A percentile compares a stretch with the other conserved stretches of the same genome.
These are phyloP conservation scores for Lycia hirtaria DNA, from an alignment of 2,888 invertebrate species.

Conservation along the genomic window DNA sequence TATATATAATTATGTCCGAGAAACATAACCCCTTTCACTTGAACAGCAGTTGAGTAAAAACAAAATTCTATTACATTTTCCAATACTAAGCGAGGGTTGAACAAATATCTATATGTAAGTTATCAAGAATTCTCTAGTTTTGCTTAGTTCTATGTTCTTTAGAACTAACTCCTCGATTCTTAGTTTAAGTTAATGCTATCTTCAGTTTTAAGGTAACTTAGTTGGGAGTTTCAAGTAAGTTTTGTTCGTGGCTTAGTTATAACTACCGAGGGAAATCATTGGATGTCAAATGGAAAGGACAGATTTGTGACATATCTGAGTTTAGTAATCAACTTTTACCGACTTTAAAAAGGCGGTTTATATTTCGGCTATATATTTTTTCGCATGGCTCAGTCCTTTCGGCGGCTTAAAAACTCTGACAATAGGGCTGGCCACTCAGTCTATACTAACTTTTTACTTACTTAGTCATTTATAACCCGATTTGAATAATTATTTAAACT, in stretches of 20 bases:
- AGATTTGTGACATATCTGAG: background rate
- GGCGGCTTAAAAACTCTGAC: too few relatives aligned
- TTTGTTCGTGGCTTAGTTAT: slow-evolving; percentile 1
- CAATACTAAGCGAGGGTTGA: background rate
- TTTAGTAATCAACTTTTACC: background rate
- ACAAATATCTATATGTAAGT: background rate
- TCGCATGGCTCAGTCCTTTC: too few relatives aligned
- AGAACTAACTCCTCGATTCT: background rate
- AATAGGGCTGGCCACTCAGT: too few relatives aligned
- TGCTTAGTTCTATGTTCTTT: background rate
- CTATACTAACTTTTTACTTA: too few relatives aligned
- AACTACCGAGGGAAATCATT: slow-evolving; percentile 11
- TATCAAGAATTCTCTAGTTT: background rate
- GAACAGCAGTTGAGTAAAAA: too few relatives aligned
- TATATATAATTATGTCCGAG: too few relatives aligned
- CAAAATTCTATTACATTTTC: too few relatives aligned
- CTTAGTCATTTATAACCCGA: too few relatives aligned
- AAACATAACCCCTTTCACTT: too few relatives aligned
- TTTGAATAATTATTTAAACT: too few relatives aligned
- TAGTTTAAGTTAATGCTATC: slow-evolving; percentile 8
- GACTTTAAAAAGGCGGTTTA: too few relatives aligned
- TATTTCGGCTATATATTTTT: too few relatives aligned
- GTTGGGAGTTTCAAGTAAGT: slow-evolving; percentile 1
- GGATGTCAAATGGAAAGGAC: background rate
- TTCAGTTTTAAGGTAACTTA: slow-evolving; percentile 4